Evolutionary conservation across 2,797 vertebrate species (phyloP).

Genomic region (Sciurus carolinensis): DNA sequence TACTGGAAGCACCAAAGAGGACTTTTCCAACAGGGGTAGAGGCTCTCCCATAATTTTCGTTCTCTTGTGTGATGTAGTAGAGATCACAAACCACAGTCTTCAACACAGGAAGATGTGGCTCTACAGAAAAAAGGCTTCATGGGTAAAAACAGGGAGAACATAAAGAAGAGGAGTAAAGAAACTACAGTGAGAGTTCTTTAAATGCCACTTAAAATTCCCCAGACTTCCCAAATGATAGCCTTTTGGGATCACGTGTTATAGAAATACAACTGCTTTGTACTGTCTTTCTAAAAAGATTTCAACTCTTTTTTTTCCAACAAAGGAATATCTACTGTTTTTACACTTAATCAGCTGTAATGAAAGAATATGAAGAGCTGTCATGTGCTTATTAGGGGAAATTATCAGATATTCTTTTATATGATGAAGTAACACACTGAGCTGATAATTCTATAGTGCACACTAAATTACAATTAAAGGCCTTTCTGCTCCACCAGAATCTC

Average conservation of each 20-base stretch:
- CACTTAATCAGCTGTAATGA: constrained; percentile 89
- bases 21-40: not conserved
- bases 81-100: not conserved
- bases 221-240: constrained; percentile 71
- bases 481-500: constrained; percentile 91
- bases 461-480: constrained; percentile 92
- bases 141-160: constrained; percentile 15
- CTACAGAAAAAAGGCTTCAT: not conserved
- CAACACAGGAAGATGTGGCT: not conserved
- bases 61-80: not conserved
- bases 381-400: constrained; percentile 90
- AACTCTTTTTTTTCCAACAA: constrained; percentile 84
- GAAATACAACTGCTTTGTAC: constrained; percentile 71
- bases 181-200: constrained; percentile 43
- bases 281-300: constrained; percentile 78
- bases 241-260: constrained; percentile 57
- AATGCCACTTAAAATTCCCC: constrained; percentile 69
- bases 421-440: constrained; percentile 89
- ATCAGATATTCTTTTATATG: constrained; percentile 91
- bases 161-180: constrained; percentile 12
- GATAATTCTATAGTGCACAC: constrained; percentile 90
- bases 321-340: constrained; percentile 87
- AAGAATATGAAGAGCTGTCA: constrained; percentile 90
- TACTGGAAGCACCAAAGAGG: not conserved
- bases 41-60: not conserved